These are phyloP conservation scores for Lycorma delicatula DNA, from an alignment of 1,140 invertebrate species.

Conservation along the genomic window DNA sequence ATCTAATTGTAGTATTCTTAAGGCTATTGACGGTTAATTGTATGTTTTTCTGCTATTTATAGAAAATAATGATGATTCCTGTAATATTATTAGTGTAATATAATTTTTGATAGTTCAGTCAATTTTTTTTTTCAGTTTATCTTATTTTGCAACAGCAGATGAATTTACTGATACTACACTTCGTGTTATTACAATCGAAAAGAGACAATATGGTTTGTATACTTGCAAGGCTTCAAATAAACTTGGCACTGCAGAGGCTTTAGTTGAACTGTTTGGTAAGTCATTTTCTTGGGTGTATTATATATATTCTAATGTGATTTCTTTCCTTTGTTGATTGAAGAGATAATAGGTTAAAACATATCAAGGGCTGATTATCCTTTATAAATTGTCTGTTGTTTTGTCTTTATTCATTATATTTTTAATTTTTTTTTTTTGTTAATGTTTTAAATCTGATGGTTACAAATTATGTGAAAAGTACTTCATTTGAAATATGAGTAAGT, in stretches of 20 bases:
- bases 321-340: neutral
- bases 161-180: conserved; percentile 85
- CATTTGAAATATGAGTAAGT: no score
- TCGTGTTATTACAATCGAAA: conserved; percentile 82
- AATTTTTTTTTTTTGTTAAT: neutral
- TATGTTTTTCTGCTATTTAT: no score
- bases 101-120: neutral
- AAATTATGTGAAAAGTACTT: no score
- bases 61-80: no score
- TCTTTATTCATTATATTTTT: neutral
- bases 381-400: neutral
- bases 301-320: conserved; percentile 15
- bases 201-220: conserved; percentile 79
- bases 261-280: conserved; percentile 76
- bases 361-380: neutral
- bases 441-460: neutral
- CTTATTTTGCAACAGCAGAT: conserved; percentile 80
- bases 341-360: neutral
- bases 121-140: conserved; percentile 48
- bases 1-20: no score
- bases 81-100: neutral
- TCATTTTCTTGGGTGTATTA: conserved; percentile 15
- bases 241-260: conserved; percentile 65
- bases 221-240: conserved; percentile 81
- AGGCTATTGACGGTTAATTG: no score